phyloP scores from a whole-genome alignment of 2,888 invertebrate genomes.

The Athalia circularis region DNA sequence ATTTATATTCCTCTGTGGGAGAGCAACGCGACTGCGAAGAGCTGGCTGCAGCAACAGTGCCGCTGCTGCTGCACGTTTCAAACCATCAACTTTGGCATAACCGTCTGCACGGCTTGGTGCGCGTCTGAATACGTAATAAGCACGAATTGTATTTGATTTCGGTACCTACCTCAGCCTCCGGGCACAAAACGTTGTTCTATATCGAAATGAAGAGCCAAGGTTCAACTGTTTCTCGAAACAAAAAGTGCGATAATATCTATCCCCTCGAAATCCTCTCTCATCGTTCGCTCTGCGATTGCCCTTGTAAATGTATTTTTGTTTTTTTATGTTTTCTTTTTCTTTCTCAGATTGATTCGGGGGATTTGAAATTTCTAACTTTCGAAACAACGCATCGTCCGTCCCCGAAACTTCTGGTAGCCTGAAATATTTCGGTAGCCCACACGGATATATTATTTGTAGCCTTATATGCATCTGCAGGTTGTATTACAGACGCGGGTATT shows the following conservation, averaged over 20 bases:
- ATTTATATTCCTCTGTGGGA: slow-evolving; percentile 17
- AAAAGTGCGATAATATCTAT: background rate
- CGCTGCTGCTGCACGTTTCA: too few species aligned
- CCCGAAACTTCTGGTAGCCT: too few species aligned
- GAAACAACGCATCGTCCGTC: too few species aligned
- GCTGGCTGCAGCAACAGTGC: too few species aligned
- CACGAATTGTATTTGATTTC: slow-evolving; percentile 39
- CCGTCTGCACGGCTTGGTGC: background rate
- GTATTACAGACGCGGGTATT: too few species aligned
- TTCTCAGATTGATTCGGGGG: background rate
- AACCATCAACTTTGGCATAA: too few species aligned
- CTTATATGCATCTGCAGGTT: too few species aligned
- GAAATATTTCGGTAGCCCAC: too few species aligned
- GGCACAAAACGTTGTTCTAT: background rate
- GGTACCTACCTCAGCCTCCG: background rate
- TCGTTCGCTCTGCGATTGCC: background rate
- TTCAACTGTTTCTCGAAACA: slow-evolving; percentile 6
- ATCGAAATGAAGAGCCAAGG: background rate
- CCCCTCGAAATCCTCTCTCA: background rate
- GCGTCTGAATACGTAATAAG: slow-evolving; percentile 41
- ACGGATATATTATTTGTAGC: too few species aligned
- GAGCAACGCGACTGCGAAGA: slow-evolving; percentile 6
- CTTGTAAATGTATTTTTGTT: background rate
- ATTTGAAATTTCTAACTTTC: too few species aligned
- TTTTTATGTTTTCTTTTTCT: too few species aligned